Evolutionary conservation across 2,888 invertebrate species (phyloP).

Genomic region (Drosophila tanythrix): DNA sequence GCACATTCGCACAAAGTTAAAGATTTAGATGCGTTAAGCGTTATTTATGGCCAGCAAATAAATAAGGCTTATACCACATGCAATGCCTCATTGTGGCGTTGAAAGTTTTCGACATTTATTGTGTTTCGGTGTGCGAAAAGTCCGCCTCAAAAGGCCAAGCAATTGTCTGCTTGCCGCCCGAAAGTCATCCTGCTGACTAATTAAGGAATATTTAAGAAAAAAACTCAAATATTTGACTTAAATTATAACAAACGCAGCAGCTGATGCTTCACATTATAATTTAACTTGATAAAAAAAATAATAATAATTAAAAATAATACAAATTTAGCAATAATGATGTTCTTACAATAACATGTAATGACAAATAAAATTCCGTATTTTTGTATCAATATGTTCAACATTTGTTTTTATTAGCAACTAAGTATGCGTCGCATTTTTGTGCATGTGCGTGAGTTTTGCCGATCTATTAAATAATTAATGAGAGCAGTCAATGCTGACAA

Average conservation of each 20-base stretch:
- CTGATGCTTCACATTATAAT: neutral
- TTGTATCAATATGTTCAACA: neutral
- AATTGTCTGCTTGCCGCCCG: neutral
- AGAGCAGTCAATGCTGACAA: constrained; percentile 25
- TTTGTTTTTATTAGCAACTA: neutral
- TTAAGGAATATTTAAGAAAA: constrained; percentile 39
- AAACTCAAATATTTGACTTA: constrained; percentile 9
- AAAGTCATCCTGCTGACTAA: constrained; percentile 41
- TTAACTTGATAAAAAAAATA: neutral
- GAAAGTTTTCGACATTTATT: constrained; percentile 78
- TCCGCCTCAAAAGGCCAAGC: constrained; percentile 18
- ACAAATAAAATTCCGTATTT: neutral
- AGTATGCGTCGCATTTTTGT: neutral
- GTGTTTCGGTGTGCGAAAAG: constrained; percentile 50
- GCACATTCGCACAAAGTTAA: constrained; percentile 74
- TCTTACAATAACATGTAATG: neutral
- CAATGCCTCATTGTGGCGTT: constrained; percentile 79
- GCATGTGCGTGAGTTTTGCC: neutral
- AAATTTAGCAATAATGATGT: neutral
- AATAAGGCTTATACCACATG: constrained; percentile 80
- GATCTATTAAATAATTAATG: constrained; percentile 12
- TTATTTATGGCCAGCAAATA: constrained; percentile 79
- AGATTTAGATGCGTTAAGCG: constrained; percentile 81
- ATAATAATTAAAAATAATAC: neutral
- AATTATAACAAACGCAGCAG: neutral